phyloP scores from a whole-genome alignment of 2,797 vertebrate genomes.

The Oreonectes daqikongensis region DNA sequence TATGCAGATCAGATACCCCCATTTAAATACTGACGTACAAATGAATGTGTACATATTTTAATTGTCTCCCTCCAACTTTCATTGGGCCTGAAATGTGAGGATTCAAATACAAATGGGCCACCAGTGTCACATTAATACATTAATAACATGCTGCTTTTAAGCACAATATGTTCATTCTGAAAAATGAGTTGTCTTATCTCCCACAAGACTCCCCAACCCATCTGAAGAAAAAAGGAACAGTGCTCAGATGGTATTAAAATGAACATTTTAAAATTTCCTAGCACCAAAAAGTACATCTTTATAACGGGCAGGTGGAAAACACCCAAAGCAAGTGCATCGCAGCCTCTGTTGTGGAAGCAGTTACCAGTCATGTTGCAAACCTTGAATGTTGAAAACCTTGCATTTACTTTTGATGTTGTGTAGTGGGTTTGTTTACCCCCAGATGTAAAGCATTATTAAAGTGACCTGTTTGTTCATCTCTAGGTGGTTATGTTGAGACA shows the following conservation, averaged over 20 bases:
- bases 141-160: constrained; percentile 49
- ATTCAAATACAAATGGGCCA: constrained; percentile 47
- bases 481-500: constrained; percentile 76
- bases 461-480: constrained; percentile 25
- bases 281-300: constrained; percentile 16
- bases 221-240: constrained; percentile 31
- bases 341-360: constrained; percentile 6
- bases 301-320: not conserved
- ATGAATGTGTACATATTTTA: constrained; percentile 41
- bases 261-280: constrained; percentile 20
- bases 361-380: constrained; percentile 19
- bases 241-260: constrained; percentile 42
- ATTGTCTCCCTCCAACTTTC: constrained; percentile 25
- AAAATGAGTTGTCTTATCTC: constrained; percentile 52
- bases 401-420: not conserved
- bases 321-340: constrained; percentile 4
- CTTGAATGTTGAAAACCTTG: not conserved
- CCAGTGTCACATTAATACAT: constrained; percentile 47
- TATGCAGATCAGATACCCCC: constrained; percentile 27
- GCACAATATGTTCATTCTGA: constrained; percentile 40
- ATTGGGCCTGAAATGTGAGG: constrained; percentile 6
- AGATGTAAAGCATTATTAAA: not conserved
- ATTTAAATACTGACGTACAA: constrained; percentile 30
- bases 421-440: not conserved
- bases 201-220: constrained; percentile 17